Evolutionary conservation across 2,888 invertebrate species (phyloP).

Genomic region (Scaptomyza flava): DNA sequence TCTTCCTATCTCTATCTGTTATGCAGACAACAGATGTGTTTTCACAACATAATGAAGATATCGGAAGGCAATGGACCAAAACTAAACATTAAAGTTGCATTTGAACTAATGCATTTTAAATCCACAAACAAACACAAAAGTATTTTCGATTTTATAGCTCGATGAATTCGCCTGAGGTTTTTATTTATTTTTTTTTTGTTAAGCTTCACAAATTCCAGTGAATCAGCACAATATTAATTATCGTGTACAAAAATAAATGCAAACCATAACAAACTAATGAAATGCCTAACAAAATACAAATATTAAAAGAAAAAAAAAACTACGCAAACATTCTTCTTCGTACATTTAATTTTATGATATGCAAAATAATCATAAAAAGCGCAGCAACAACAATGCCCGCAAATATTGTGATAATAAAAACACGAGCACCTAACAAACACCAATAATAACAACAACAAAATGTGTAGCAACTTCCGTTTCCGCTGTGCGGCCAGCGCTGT

Average conservation of each 20-base stretch:
- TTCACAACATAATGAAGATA: slow-evolving; percentile 61
- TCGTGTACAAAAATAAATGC: slow-evolving; percentile 1
- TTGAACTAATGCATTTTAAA: not conserved
- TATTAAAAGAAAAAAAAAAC: slow-evolving; percentile 9
- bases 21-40: not conserved
- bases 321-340: slow-evolving; percentile 60
- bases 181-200: not conserved
- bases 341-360: slow-evolving; percentile 70
- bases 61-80: slow-evolving; percentile 29
- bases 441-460: slow-evolving; percentile 47
- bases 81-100: slow-evolving; percentile 8
- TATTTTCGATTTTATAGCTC: not conserved
- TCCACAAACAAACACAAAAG: not conserved
- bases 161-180: not conserved
- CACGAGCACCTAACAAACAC: slow-evolving; percentile 66
- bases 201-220: not conserved
- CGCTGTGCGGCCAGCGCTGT: slow-evolving; percentile 37
- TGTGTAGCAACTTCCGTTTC: slow-evolving; percentile 70
- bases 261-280: slow-evolving; percentile 20
- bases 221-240: slow-evolving; percentile 31
- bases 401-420: slow-evolving; percentile 67
- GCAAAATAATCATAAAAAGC: slow-evolving; percentile 70
- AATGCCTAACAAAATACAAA: slow-evolving; percentile 3
- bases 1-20: not conserved
- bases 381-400: slow-evolving; percentile 48